Evolutionary conservation across 1,140 invertebrate species (phyloP).

Genomic region (Adelges cooleyi): DNA sequence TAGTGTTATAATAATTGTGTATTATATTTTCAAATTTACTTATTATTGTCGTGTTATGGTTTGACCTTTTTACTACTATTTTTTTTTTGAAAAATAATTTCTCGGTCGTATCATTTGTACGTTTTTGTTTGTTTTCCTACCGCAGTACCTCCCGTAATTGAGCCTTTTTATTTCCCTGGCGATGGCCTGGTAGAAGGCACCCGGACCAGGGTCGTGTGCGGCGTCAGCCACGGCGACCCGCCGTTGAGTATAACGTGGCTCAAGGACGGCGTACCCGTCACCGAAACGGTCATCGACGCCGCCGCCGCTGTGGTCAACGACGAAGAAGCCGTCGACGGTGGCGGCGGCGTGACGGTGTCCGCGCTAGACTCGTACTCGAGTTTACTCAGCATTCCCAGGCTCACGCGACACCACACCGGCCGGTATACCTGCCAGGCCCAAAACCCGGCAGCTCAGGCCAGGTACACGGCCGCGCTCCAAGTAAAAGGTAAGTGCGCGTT

Average conservation of each 20-base stretch:
- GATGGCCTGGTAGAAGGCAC: slow-evolving; percentile 70
- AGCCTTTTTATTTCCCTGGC: slow-evolving; percentile 65
- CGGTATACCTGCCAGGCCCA: slow-evolving; percentile 71
- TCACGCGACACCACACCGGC: slow-evolving; percentile 59
- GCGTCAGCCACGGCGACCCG: slow-evolving; percentile 66
- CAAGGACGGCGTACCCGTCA: slow-evolving; percentile 57
- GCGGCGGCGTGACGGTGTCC: slow-evolving; percentile 50
- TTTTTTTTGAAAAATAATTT: slow-evolving; percentile 30
- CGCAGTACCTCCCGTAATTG: slow-evolving; percentile 73
- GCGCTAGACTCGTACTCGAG: slow-evolving; percentile 61
- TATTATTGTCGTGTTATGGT: background rate
- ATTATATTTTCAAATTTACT: too few relatives aligned
- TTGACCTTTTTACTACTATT: slow-evolving; percentile 29
- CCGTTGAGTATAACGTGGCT: slow-evolving; percentile 64
- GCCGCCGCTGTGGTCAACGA: slow-evolving; percentile 64
- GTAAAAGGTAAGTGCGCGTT: slow-evolving; percentile 63
- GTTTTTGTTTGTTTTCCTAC: slow-evolving; percentile 43
- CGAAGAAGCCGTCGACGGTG: slow-evolving; percentile 44
- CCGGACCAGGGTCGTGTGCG: slow-evolving; percentile 71
- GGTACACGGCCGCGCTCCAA: slow-evolving; percentile 65
- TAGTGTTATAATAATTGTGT: too few relatives aligned
- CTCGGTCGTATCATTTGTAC: slow-evolving; percentile 17
- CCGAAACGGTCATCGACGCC: slow-evolving; percentile 33
- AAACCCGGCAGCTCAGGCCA: slow-evolving; percentile 64
- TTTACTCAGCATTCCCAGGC: slow-evolving; percentile 62